Conservation (phyloP, 2,113 vertebrate genomes). For the Sula dactylatra region DNA sequence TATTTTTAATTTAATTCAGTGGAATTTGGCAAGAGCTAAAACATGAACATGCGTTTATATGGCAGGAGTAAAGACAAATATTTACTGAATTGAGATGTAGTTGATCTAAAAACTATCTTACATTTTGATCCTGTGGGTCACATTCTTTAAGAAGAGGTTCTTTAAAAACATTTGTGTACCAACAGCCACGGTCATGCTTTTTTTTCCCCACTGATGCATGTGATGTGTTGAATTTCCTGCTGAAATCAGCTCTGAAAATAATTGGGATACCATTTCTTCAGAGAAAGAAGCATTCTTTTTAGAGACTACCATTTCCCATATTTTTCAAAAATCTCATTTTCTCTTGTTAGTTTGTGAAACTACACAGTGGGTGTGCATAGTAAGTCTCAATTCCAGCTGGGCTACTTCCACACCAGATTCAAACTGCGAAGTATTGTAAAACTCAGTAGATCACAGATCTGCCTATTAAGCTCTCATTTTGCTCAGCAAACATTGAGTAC, state of each 20-base stretch:
- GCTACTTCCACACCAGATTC: background rate
- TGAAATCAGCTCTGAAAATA: constrained; percentile 29
- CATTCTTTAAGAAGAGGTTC: background rate
- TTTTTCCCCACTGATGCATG: background rate
- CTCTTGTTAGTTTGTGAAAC: background rate
- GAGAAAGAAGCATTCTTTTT: background rate
- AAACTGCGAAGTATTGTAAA: background rate
- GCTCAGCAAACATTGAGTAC: background rate
- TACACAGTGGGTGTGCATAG: background rate
- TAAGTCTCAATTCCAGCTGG: background rate
- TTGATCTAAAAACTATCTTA: background rate
- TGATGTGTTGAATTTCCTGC: background rate
- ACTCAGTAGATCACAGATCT: background rate
- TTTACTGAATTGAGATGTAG: background rate
- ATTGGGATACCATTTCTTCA: background rate
- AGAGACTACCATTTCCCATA: background rate
- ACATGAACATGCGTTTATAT: background rate
- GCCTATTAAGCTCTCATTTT: background rate
- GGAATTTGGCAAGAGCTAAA: constrained; percentile 12
- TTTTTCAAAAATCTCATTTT: background rate
- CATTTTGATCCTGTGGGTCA: background rate
- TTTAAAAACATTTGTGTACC: background rate
- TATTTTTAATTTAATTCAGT: constrained; percentile 49
- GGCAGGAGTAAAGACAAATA: background rate
- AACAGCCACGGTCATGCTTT: background rate